Evolutionary conservation across 1,140 invertebrate genomes (phyloP).

Genomic region (Drosophila athabasca): DNA sequence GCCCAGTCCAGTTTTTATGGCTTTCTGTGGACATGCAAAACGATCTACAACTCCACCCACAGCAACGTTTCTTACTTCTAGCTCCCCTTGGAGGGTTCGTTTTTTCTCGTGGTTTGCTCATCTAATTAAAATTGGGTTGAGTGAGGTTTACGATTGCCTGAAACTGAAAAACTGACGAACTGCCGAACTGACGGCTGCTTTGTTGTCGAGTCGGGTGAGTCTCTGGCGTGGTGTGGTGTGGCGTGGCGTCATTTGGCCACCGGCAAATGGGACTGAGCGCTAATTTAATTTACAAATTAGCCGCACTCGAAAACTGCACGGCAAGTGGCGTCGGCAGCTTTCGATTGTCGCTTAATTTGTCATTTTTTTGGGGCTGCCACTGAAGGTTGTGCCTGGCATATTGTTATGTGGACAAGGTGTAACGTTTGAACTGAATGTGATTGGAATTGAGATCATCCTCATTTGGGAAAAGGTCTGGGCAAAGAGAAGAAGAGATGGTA

Average conservation of each 20-base stretch:
- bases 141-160: conserved; percentile 37
- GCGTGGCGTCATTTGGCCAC: conserved; percentile 55
- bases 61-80: not conserved
- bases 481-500: not conserved
- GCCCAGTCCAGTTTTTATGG: conserved; percentile 36
- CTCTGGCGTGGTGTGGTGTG: too few relatives aligned
- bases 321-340: conserved; percentile 33
- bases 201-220: conserved; percentile 38
- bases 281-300: conserved; percentile 78
- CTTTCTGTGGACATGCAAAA: conserved; percentile 56
- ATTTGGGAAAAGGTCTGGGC: not conserved
- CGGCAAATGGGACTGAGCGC: conserved; percentile 66
- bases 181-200: conserved; percentile 56
- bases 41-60: conserved; percentile 30
- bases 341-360: conserved; percentile 39
- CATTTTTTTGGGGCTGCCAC: conserved; percentile 10
- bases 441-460: conserved; percentile 3
- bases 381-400: conserved; percentile 1
- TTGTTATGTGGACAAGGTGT: conserved; percentile 14
- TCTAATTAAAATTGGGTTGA: conserved; percentile 63
- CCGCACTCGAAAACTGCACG: conserved; percentile 42
- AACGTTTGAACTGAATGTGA: conserved; percentile 5
- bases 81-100: conserved; percentile 3
- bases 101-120: conserved; percentile 28
- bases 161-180: conserved; percentile 6